Evolutionary conservation across 2,797 vertebrate genomes (phyloP), one percentile per base, ranked within the genome.

Genomic region (Amniataba percoides): DNA sequence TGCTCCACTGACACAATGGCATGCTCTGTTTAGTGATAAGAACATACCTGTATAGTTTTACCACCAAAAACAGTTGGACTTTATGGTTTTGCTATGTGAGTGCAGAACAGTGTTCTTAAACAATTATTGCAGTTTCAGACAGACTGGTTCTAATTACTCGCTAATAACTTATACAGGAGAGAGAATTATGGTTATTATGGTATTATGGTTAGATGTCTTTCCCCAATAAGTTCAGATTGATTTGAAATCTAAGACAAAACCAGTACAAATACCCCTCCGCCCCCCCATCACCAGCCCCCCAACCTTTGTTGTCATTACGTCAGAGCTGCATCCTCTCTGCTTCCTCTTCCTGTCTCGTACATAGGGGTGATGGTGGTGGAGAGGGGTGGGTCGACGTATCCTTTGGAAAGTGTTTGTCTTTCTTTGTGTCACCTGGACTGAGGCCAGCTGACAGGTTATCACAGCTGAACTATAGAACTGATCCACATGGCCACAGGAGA

Each of bases 301-400:
- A 71, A 39, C 13, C 79, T 83, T 83, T 82, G 82, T 80, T 88
- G 81, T 79, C 71, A 83, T 89, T 90, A 92, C 79, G 83, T 92
- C 83, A 83, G 77, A 85, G 69, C 81, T 78, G 83, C 67, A 89
- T 93, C 92, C 82, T 89, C 57, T 84, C 43, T 53, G 59, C 71
- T 94, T 94, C 90, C 91, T 89, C 81, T 92, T 91, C 91, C 86
- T 89, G 84, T 81, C 72, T 81, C 71, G 12, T 36, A 72, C 62
- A 61, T 36, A n/a, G 66, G 53, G 71, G 57, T 42, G 55, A 49
- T 51, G 61, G 56, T 34, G 64, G 65, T 9, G 61, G 52, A 4
- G 51, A 40, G 43, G 75, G 53, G 58, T 27, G 60, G 76, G 71
- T 36, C 53, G 48, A 66, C 62, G 78, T 74, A 87, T 90, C 80